These are phyloP conservation scores for Tenualosa thibaudeaui DNA, from an alignment of 2,797 vertebrate genomes.

Conservation along the genomic window DNA sequence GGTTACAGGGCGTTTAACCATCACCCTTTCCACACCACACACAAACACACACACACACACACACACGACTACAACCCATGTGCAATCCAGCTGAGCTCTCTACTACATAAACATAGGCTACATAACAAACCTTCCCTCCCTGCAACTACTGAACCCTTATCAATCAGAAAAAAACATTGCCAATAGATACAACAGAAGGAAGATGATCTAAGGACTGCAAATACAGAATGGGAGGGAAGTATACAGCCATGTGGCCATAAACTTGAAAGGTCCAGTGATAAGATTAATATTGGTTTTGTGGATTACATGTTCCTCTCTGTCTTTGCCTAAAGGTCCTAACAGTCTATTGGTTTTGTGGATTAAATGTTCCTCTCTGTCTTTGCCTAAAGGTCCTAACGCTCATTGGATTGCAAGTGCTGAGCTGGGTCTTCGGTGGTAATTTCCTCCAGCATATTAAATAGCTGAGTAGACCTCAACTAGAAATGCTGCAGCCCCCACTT, in stretches of 20 bases:
- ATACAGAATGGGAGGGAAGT: neutral
- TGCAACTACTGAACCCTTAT: neutral
- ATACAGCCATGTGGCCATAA: neutral
- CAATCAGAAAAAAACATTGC: neutral
- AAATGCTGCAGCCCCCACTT: neutral
- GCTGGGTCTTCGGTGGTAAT: neutral
- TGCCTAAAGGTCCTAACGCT: neutral
- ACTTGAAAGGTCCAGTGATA: neutral
- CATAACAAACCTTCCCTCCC: neutral
- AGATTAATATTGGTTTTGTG: neutral
- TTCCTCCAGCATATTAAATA: neutral
- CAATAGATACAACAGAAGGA: neutral
- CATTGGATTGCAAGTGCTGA: neutral
- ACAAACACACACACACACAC: neutral
- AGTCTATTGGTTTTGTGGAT: neutral
- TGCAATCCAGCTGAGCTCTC: conserved; percentile 60
- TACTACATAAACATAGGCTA: neutral
- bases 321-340: neutral
- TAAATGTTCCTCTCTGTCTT: neutral
- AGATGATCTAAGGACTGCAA: neutral
- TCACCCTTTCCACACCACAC: conserved; percentile 25
- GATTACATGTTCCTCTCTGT: neutral
- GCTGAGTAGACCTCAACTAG: neutral
- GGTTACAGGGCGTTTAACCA: conserved; percentile 37
- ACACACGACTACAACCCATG: conserved; percentile 37